phyloP scores from a whole-genome alignment of 2,113 vertebrate species.

The Natator depressus region DNA sequence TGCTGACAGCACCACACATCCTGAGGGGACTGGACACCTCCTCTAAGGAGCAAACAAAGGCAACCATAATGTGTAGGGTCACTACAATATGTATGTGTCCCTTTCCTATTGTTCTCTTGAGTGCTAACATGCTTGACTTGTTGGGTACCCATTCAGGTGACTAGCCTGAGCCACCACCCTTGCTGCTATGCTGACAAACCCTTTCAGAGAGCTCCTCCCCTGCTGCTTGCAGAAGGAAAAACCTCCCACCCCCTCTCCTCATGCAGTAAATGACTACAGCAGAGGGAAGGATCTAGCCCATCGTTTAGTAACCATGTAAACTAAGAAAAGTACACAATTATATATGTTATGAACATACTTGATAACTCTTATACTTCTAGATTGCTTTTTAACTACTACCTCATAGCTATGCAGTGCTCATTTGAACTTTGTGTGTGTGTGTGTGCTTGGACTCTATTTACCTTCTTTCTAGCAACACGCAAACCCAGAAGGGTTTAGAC shows the following conservation, averaged over 20 bases:
- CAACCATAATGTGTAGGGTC: not conserved
- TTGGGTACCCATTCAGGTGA: too few species aligned
- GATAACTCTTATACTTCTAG: not conserved
- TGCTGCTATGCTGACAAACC: not conserved
- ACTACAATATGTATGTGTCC: not conserved
- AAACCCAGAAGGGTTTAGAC: not conserved
- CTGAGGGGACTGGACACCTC: not conserved
- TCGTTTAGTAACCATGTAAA: not conserved
- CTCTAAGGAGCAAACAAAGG: not conserved
- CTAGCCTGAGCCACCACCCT: too few species aligned
- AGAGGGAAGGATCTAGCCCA: not conserved
- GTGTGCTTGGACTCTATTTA: not conserved
- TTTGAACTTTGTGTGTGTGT: not conserved
- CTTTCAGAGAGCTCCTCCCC: not conserved
- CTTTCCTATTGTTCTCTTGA: not conserved
- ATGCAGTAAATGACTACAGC: not conserved
- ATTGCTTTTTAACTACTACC: not conserved
- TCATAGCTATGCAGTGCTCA: not conserved
- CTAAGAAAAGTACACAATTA: not conserved
- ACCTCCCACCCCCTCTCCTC: not conserved
- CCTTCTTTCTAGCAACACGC: not conserved
- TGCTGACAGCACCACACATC: not conserved
- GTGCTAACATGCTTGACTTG: not conserved
- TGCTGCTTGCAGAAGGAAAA: not conserved
- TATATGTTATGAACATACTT: not conserved